These are phyloP conservation scores for Oeneis ivallda DNA, from an alignment of 2,888 invertebrate genomes.

Conservation along the genomic window DNA sequence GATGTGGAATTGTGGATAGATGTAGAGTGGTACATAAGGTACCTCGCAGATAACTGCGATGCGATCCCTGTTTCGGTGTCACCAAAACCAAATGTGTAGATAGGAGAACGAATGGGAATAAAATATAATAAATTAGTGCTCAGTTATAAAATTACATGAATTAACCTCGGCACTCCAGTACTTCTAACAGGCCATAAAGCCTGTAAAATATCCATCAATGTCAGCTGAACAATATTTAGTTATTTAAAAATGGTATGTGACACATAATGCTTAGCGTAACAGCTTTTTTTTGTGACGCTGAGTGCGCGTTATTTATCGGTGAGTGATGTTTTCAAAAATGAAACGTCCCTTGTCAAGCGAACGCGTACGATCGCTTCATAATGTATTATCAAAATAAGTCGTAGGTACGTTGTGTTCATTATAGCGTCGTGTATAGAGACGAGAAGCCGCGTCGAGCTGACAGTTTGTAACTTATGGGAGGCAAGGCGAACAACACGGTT, in stretches of 20 bases:
- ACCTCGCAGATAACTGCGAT: no score
- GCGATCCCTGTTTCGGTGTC: no score
- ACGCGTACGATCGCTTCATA: constrained; percentile 68
- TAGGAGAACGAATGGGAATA: no score
- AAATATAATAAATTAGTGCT: no score
- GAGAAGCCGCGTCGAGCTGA: background rate
- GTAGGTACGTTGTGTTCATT: constrained; percentile 44
- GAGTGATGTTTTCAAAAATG: constrained; percentile 80
- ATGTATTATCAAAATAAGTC: constrained; percentile 70
- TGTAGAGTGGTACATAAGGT: no score
- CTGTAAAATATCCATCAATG: constrained; percentile 56
- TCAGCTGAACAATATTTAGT: constrained; percentile 65
- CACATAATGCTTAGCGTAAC: constrained; percentile 64
- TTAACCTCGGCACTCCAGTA: constrained; percentile 43
- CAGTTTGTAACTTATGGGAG: background rate
- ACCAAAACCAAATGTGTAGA: no score
- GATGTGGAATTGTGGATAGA: no score
- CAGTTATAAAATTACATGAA: constrained; percentile 38
- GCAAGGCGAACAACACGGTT: background rate
- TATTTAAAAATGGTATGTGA: constrained; percentile 62
- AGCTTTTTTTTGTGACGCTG: constrained; percentile 63
- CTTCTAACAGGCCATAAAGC: constrained; percentile 54
- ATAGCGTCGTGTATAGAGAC: background rate
- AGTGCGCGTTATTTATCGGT: constrained; percentile 73
- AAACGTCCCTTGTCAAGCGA: constrained; percentile 65